phyloP scores from a whole-genome alignment of 2,888 invertebrate genomes.

The Papilio elwesi region DNA sequence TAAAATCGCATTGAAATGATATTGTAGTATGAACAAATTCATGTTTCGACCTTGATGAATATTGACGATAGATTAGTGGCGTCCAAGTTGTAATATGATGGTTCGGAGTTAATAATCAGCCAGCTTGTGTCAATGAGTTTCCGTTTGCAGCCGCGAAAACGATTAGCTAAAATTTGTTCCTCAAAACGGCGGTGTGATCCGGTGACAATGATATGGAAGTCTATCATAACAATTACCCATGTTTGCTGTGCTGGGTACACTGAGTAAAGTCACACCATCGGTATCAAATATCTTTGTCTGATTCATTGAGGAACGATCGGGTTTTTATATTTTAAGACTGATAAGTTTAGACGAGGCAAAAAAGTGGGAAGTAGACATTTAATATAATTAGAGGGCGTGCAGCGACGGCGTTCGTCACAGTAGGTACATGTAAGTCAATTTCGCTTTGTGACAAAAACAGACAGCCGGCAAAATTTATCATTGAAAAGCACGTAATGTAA shows the following conservation, averaged over 20 bases:
- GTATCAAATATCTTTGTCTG: background rate
- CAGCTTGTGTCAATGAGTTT: no score
- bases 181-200: background rate
- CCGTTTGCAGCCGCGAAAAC: background rate
- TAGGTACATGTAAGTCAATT: slow-evolving; percentile 61
- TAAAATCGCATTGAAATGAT: no score
- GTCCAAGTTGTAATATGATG: no score
- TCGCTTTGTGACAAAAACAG: slow-evolving; percentile 78
- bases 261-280: background rate
- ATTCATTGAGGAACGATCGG: background rate
- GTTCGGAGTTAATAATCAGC: no score
- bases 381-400: slow-evolving; percentile 45
- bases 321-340: background rate
- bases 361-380: slow-evolving; percentile 27
- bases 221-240: background rate
- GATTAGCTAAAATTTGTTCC: background rate
- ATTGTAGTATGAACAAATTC: no score
- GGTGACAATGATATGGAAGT: no score
- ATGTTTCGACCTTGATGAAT: no score
- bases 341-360: background rate
- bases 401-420: slow-evolving; percentile 42
- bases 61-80: no score
- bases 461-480: slow-evolving; percentile 77
- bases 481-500: slow-evolving; percentile 81
- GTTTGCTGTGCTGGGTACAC: background rate